Conservation (phyloP, 2,888 invertebrate species). For the Plusia festucae region DNA sequence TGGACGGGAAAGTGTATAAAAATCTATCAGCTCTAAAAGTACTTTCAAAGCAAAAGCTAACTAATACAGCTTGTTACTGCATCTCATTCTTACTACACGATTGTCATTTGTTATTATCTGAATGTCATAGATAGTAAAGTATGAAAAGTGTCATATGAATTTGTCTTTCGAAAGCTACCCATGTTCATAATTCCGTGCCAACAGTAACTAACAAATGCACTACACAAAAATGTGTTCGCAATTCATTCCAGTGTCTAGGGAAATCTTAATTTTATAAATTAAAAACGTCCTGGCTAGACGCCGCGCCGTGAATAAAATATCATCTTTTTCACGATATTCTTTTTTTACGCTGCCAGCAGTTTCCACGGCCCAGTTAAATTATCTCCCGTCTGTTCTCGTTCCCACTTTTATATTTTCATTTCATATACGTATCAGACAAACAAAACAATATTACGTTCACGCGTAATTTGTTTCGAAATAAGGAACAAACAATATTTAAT, state of each 20-base stretch:
- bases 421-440: not conserved
- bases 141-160: no score
- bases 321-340: conserved; percentile 24
- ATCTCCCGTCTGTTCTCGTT: conserved; percentile 18
- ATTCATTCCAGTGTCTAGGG: conserved; percentile 33
- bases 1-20: not conserved
- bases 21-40: no score
- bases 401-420: conserved; percentile 12
- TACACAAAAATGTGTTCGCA: conserved; percentile 14
- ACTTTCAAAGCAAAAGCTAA: no score
- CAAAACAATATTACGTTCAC: not conserved
- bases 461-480: conserved; percentile 11
- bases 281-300: conserved; percentile 44
- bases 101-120: no score
- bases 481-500: not conserved
- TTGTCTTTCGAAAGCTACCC: not conserved
- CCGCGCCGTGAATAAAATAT: conserved; percentile 40
- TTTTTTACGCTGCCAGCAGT: conserved; percentile 26
- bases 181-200: conserved; percentile 13
- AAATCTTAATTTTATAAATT: conserved; percentile 54
- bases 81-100: no score
- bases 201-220: conserved; percentile 10
- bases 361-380: conserved; percentile 31
- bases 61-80: no score
- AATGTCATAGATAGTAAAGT: no score